Evolutionary conservation across 1,140 invertebrate species (phyloP).

Genomic region (Campoletis sonorensis): DNA sequence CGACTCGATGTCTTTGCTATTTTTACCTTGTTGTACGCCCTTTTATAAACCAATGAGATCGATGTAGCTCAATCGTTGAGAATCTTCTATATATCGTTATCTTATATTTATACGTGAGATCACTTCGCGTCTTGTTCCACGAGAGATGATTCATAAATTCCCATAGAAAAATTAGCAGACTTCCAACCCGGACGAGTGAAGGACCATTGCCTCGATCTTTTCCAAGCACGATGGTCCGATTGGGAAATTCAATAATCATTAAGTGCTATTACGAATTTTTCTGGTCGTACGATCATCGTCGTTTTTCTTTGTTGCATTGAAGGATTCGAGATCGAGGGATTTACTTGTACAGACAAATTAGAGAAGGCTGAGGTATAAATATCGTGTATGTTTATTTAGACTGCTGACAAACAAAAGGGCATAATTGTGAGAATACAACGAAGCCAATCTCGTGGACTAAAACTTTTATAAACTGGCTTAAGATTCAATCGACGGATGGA

Average conservation of each 20-base stretch:
- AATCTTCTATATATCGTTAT: too few relatives aligned
- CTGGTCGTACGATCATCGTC: neutral
- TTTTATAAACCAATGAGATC: neutral
- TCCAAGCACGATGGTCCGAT: conserved; percentile 28
- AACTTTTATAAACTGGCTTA: neutral
- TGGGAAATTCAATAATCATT: conserved; percentile 46
- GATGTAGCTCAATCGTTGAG: too few relatives aligned
- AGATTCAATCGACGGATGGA: neutral
- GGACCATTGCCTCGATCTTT: neutral
- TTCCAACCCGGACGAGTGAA: neutral
- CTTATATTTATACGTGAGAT: neutral
- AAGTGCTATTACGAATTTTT: conserved; percentile 38
- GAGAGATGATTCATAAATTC: conserved; percentile 29
- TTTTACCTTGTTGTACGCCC: neutral
- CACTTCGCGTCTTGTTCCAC: neutral
- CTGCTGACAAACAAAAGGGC: neutral
- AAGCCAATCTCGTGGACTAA: neutral
- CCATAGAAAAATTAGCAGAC: conserved; percentile 8
- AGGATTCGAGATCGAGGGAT: conserved; percentile 25
- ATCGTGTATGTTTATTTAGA: neutral
- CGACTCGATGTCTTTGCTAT: neutral
- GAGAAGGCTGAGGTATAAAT: neutral
- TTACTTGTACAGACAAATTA: neutral
- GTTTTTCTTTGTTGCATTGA: neutral
- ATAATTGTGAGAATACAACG: neutral